Conservation (phyloP, 1,140 invertebrate species). For the Meloidogyne chitwoodi region DNA sequence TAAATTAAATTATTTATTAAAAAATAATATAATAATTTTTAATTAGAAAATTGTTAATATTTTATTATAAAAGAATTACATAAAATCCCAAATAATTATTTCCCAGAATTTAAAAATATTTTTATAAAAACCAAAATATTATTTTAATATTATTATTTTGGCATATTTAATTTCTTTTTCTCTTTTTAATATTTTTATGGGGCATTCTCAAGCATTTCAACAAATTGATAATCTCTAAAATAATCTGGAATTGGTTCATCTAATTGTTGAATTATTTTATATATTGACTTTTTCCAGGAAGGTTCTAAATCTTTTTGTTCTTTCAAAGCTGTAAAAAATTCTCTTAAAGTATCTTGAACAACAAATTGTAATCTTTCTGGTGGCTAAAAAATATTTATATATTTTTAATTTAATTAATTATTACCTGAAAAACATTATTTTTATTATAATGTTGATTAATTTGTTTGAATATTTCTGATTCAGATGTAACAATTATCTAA, state of each 20-base stretch:
- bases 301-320: conserved; percentile 91
- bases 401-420: not conserved
- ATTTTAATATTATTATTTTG: not conserved
- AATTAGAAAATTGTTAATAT: not conserved
- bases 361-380: conserved; percentile 92
- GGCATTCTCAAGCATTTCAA: conserved; percentile 64
- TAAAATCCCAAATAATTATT: no score
- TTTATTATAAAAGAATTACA: no score
- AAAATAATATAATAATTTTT: not conserved
- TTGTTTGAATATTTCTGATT: conserved; percentile 93
- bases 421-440: conserved; percentile 99
- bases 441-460: conserved; percentile 99
- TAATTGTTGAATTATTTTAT: conserved; percentile 96
- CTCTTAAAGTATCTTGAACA: conserved; percentile 89
- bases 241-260: conserved; percentile 98
- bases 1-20: no score
- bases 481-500: conserved; percentile 77
- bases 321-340: conserved; percentile 96
- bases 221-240: conserved; percentile 98
- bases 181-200: not conserved
- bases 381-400: conserved; percentile 69
- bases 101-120: no score
- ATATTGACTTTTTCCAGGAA: conserved; percentile 99
- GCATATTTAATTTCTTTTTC: no score
- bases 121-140: no score